Base-by-base conservation (phyloP, 2,113 vertebrate genomes). In the Etia nguti region DNA sequence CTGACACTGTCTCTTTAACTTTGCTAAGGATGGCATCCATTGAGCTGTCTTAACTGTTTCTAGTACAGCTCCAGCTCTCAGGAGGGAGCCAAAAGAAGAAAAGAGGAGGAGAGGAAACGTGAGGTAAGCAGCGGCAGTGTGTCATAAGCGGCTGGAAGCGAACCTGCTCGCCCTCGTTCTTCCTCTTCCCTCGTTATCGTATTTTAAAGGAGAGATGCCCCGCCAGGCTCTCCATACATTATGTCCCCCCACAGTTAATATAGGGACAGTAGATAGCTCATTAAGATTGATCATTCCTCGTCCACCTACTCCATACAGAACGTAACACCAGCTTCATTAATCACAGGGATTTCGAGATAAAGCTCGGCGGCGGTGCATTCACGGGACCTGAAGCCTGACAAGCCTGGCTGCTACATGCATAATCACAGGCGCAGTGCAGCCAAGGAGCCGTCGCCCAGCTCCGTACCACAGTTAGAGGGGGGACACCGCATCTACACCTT, bases 281-380 rank as follows among this genome's bases (percentile, higher is more conserved):
- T 96, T 96, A 96, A 96, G 96, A 97, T 95, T 95, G 95, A 97
- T 96, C 95, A 95, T 92, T 90, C 86, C 85, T 91, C 68, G 86
- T 86, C 93, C 93, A 88, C 93, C 93, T 94, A 91, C 93, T 88
- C 93, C 88, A 24, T 89, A 91, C 94, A 92, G 86, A 89, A 93
- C 87, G 92, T 82, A 10, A 79, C 90, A 3, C 83, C 65, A 55
- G 88, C 93, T 90, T 90, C 95, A 96, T 97, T 96, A 97, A 96
- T 96, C 96, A 96, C 94, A 29, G 43, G 90, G 81, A 90, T 93
- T 95, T 95, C 88, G 56, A 95, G 96, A 96, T 96, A 96, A 95
- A 92, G 86, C 91, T 91, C 88, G 20, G 79, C 20, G 87, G 81
- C 88, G 60, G 82, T 70, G 20, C 75, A 80, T 91, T 75, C 24